phyloP scores from a whole-genome alignment of 2,797 vertebrate species.

The Ambastaia sidthimunki region DNA sequence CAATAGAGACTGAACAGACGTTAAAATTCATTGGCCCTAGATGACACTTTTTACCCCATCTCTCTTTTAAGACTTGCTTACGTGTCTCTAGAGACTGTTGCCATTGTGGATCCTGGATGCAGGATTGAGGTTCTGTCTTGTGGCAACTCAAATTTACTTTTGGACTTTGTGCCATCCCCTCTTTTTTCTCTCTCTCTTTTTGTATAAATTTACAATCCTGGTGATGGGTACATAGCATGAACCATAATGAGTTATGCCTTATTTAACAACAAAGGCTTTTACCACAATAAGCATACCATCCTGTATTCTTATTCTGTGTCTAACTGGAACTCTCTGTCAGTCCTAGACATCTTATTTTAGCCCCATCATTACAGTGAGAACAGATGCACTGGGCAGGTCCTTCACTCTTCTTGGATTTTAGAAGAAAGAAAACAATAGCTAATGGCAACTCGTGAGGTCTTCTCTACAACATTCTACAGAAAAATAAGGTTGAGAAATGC shows the following conservation, averaged over 20 bases:
- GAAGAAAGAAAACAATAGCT: slow-evolving; percentile 42
- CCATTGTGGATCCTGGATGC: slow-evolving; percentile 60
- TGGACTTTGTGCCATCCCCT: slow-evolving; percentile 67
- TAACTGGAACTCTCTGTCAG: slow-evolving; percentile 28
- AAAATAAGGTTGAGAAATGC: not conserved
- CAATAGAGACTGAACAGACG: slow-evolving; percentile 63
- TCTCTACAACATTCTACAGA: slow-evolving; percentile 36
- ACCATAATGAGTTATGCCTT: slow-evolving; percentile 61
- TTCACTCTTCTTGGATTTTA: slow-evolving; percentile 26
- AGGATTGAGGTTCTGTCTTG: slow-evolving; percentile 55
- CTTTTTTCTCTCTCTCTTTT: slow-evolving; percentile 48
- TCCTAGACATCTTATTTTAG: slow-evolving; percentile 46
- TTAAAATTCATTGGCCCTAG: slow-evolving; percentile 69
- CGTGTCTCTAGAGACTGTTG: slow-evolving; percentile 54
- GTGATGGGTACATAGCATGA: slow-evolving; percentile 50
- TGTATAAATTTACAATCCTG: slow-evolving; percentile 60
- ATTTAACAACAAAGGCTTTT: slow-evolving; percentile 56
- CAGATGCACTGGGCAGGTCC: slow-evolving; percentile 26
- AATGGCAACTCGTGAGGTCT: slow-evolving; percentile 34
- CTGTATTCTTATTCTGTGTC: slow-evolving; percentile 25
- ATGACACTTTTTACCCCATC: slow-evolving; percentile 6
- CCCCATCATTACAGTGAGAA: slow-evolving; percentile 28
- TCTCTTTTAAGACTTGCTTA: slow-evolving; percentile 59
- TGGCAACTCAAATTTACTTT: slow-evolving; percentile 66
- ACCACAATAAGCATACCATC: slow-evolving; percentile 13